Evolutionary conservation across 1,140 invertebrate species (phyloP), one percentile per base, ranked within the genome.

Genomic region (Orchestia grillus): DNA sequence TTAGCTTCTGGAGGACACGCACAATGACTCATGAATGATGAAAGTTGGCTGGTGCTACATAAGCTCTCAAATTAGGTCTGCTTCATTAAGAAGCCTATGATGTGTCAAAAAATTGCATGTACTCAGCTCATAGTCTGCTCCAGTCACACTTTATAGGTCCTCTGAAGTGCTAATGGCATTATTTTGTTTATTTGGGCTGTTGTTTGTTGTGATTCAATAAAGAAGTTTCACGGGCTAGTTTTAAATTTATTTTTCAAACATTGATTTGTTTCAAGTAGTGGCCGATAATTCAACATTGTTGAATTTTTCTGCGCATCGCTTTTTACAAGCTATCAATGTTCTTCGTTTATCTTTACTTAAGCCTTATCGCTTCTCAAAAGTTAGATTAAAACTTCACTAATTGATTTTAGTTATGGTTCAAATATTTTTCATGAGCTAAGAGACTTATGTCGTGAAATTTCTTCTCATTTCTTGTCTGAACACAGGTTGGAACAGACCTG

Each of bases 131-230:
- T 90, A 42, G 43, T 42, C 15, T 91, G 41, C 88, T 19, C 19
- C 43, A 1, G 92, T 40, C 92, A 42, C 41, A 44, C 44, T 94
- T 45, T 42, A 36, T 87, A n/a, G 41, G 4, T 15, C 8, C 11
- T 47, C 47, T 19, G 8, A 28, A n/a, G n/a, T 45, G 44, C 40
- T 45, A 47, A 40, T 94, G 40, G 3, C 44, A 44, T 94, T 94
- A 44, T 16, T 77, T 77, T 45, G 43, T n/a, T 94, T 94, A 94
- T 94, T 94, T 94, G 47, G 45, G 92, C 40, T 94, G 92, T 94
- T 94, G 92, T 94, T 94, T 94, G 43, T 94, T 94, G 44, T 0
- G 40, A 94, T 45, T 94, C 47, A 94, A 94, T 94, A 94, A 94
- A 94, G 0, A 15, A 42, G 88, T 90, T 90, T 28, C 42, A 16